phyloP scores from a whole-genome alignment of 2,888 invertebrate genomes.

The Pammene fasciana region DNA sequence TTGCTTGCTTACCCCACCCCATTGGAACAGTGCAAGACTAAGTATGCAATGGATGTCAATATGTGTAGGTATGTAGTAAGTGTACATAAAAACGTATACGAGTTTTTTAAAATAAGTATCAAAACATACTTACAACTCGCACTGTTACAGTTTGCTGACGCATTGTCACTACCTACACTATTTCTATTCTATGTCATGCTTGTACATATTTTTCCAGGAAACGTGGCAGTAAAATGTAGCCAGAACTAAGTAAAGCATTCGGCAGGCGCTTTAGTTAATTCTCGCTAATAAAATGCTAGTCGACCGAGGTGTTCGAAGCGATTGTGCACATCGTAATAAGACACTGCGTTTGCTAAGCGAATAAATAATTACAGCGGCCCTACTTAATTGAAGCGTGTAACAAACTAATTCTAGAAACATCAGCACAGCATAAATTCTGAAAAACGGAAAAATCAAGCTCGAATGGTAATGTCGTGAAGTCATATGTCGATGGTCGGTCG shows the following conservation, averaged over 20 bases:
- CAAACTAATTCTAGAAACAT: conserved; percentile 63
- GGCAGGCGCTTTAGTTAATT: conserved; percentile 34
- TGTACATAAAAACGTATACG: too few species aligned
- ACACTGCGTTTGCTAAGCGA: conserved; percentile 60
- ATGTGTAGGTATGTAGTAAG: too few species aligned
- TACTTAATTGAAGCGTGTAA: conserved; percentile 63
- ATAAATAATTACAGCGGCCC: conserved; percentile 63
- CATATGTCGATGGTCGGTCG: conserved; percentile 47
- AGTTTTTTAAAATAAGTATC: not conserved
- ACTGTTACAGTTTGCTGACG: conserved; percentile 28
- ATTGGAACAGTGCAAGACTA: conserved; percentile 20
- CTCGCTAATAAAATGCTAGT: conserved; percentile 26
- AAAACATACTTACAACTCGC: not conserved
- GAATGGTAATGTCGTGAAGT: conserved; percentile 66
- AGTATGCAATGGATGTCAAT: not conserved
- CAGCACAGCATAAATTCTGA: conserved; percentile 68
- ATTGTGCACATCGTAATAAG: conserved; percentile 44
- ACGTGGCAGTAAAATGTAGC: conserved; percentile 41
- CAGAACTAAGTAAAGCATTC: conserved; percentile 40
- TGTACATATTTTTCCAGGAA: conserved; percentile 40
- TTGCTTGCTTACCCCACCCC: conserved; percentile 1
- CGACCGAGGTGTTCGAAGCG: conserved; percentile 39
- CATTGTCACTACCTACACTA: conserved; percentile 20
- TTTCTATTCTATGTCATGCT: conserved; percentile 44
- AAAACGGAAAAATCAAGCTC: conserved; percentile 68